phyloP scores from a whole-genome alignment of 2,113 vertebrate genomes.

The Phoxinus phoxinus region DNA sequence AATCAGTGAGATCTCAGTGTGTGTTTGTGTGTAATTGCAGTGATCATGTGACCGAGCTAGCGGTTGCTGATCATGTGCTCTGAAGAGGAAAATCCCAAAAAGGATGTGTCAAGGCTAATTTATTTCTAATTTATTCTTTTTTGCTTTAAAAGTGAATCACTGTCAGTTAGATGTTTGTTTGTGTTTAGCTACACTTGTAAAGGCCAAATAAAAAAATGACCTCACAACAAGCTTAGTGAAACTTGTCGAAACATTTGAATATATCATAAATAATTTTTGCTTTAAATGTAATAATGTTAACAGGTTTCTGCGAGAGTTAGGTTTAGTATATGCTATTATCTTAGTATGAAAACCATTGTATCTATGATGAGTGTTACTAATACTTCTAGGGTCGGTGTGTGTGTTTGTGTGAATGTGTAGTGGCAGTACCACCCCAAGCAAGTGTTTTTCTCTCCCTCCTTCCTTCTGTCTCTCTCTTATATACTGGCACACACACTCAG shows the following conservation, averaged over 20 bases:
- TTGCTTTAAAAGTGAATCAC: neutral
- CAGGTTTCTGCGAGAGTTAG: neutral
- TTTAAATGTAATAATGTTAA: neutral
- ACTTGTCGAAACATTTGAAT: neutral
- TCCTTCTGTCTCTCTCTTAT: constrained; percentile 36
- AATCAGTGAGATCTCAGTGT: neutral
- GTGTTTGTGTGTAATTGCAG: constrained; percentile 18
- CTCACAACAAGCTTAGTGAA: neutral
- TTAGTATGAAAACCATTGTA: neutral
- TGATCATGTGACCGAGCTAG: constrained; percentile 48
- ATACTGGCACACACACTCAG: constrained; percentile 32
- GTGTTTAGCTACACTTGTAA: neutral
- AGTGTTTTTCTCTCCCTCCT: constrained; percentile 23
- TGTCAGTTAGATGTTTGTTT: neutral
- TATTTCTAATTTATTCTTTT: constrained; percentile 81
- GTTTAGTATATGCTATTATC: neutral
- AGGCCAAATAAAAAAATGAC: no score
- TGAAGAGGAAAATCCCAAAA: constrained; percentile 74
- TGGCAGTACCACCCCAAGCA: constrained; percentile 59
- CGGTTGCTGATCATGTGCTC: constrained; percentile 72
- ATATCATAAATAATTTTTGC: no score
- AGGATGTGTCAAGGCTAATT: constrained; percentile 75
- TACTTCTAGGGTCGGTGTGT: constrained; percentile 52
- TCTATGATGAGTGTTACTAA: neutral
- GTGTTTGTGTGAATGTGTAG: constrained; percentile 33